A percentile compares a stretch with the other conserved stretches of the same genome.
Conservation (phyloP, 2,888 invertebrate species). For the Aricia artaxerxes region DNA sequence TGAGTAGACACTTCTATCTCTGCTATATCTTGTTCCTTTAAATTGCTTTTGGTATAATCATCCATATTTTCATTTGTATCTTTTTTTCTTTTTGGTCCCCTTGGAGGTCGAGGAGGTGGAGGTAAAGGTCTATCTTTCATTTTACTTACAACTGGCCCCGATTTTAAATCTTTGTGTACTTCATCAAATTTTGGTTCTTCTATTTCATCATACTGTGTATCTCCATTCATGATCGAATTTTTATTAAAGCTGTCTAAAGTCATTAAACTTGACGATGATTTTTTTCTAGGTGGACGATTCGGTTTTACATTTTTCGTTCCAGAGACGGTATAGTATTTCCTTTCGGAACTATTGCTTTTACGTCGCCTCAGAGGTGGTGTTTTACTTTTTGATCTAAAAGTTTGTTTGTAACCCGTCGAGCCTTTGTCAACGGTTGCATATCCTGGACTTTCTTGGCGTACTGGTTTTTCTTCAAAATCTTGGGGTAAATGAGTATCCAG, state of each 20-base stretch:
- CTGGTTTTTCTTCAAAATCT: constrained; percentile 61
- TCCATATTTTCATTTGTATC: constrained; percentile 47
- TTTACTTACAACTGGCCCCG: constrained; percentile 88
- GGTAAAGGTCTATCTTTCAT: constrained; percentile 93
- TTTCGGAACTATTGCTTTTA: constrained; percentile 76
- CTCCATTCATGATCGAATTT: constrained; percentile 59
- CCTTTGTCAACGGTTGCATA: constrained; percentile 90
- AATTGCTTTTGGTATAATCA: constrained; percentile 44
- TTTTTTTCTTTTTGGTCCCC: constrained; percentile 77
- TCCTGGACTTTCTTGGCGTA: constrained; percentile 80
- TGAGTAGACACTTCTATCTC: constrained; percentile 91
- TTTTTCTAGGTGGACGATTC: constrained; percentile 83
- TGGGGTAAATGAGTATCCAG: constrained; percentile 72
- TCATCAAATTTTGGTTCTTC: constrained; percentile 81
- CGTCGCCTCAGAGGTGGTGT: constrained; percentile 69
- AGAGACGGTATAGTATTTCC: constrained; percentile 85
- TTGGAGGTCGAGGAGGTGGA: constrained; percentile 91
- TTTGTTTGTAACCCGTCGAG: constrained; percentile 82
- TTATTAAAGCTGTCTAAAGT: constrained; percentile 76
- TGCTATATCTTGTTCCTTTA: constrained; percentile 60
- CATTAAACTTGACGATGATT: constrained; percentile 78
- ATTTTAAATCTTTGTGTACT: constrained; percentile 83
- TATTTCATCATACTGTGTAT: constrained; percentile 83
- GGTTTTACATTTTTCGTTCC: constrained; percentile 73
- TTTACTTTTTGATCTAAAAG: constrained; percentile 78